These are phyloP conservation scores for Nyleta sp. DNA, from an alignment of 2,888 invertebrate genomes.

Conservation along the genomic window DNA sequence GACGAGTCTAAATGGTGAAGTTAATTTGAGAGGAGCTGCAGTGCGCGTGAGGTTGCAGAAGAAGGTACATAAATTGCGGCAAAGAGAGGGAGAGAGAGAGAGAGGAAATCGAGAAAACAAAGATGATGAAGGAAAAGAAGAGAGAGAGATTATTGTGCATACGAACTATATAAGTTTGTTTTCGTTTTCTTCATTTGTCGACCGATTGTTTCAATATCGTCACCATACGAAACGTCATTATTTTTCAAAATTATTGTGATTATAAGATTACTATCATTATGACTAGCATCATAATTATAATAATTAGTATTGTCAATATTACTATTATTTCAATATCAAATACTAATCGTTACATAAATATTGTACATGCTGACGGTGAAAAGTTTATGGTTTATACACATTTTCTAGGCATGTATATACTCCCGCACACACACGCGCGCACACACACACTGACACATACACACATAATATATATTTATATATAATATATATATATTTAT, in stretches of 20 bases:
- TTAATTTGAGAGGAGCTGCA: constrained; percentile 80
- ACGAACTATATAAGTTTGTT: constrained; percentile 75
- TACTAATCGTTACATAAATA: constrained; percentile 73
- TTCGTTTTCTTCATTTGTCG: constrained; percentile 66
- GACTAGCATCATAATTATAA: constrained; percentile 78
- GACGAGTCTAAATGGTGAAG: constrained; percentile 82
- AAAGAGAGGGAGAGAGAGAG: constrained; percentile 62
- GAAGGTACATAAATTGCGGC: constrained; percentile 64
- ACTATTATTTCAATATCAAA: constrained; percentile 75
- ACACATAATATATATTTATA: constrained; percentile 66
- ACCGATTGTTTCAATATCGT: constrained; percentile 73
- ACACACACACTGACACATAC: constrained; percentile 66
- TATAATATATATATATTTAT: constrained; percentile 66
- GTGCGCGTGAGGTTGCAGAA: constrained; percentile 80
- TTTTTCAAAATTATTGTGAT: constrained; percentile 80
- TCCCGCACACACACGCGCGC: constrained; percentile 70
- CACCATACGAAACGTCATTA: constrained; percentile 74
- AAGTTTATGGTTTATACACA: constrained; percentile 81
- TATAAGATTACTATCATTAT: constrained; percentile 79
- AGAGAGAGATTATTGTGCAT: constrained; percentile 80
- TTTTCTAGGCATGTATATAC: constrained; percentile 81
- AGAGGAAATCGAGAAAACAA: constrained; percentile 74
- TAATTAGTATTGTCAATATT: constrained; percentile 76
- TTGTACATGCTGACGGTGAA: constrained; percentile 79
- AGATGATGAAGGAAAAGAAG: constrained; percentile 73